Percentiles rank a stretch among this genome's conserved stretches.
phyloP scores from a whole-genome alignment of 2,113 vertebrate species.

The Boleophthalmus pectinirostris region DNA sequence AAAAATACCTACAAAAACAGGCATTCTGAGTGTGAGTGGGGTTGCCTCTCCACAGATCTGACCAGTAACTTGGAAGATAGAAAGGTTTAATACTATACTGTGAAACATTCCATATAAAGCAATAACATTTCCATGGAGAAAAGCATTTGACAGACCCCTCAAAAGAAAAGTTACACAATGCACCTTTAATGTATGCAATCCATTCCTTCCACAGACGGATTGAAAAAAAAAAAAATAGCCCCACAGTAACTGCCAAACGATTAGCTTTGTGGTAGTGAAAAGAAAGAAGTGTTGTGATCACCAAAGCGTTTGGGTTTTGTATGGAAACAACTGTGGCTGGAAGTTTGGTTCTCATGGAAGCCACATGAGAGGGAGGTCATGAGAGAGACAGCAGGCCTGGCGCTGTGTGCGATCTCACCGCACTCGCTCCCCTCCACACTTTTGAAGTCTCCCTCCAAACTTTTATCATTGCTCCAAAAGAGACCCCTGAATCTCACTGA shows the following conservation, averaged over 20 bases:
- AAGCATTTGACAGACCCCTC: no score
- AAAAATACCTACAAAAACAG: no score
- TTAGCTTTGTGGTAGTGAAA: conserved; percentile 55
- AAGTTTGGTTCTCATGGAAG: conserved; percentile 72
- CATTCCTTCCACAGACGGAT: conserved; percentile 37
- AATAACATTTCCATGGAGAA: no score
- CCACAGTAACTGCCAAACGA: conserved; percentile 53
- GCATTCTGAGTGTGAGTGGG: no score
- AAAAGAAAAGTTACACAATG: no score
- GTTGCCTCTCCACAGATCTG: no score
- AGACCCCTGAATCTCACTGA: conserved; percentile 62
- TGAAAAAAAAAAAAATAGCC: conserved; percentile 38
- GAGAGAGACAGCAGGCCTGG: conserved; percentile 69
- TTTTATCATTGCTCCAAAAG: conserved; percentile 57
- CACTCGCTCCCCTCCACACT: conserved; percentile 57
- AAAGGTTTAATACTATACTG: no score
- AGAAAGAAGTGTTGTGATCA: conserved; percentile 47
- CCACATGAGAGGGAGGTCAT: conserved; percentile 76
- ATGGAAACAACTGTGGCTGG: conserved; percentile 76
- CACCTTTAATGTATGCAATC: conserved; percentile 4
- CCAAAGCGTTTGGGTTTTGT: conserved; percentile 67
- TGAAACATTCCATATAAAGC: no score
- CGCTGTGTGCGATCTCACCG: conserved; percentile 75
- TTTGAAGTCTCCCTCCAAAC: conserved; percentile 66
- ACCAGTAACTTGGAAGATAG: no score